Evolutionary conservation across 2,888 invertebrate genomes (phyloP).

Genomic region (Drosophila kuntzei): DNA sequence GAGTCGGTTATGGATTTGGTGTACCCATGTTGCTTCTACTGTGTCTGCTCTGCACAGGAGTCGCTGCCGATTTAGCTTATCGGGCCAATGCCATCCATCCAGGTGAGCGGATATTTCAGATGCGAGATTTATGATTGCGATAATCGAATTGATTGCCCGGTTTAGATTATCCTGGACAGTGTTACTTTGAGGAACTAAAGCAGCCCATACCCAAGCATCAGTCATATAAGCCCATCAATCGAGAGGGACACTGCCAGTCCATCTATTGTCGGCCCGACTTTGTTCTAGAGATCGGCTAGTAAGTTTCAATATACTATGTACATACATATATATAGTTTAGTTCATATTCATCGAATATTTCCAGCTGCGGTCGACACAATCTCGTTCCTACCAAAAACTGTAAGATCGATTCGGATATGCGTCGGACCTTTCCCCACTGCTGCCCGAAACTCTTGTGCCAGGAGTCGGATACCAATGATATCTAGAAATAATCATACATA

Average conservation of each 20-base stretch:
- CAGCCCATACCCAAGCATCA: slow-evolving; percentile 81
- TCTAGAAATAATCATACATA: slow-evolving; percentile 49
- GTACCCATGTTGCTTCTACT: slow-evolving; percentile 45
- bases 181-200: slow-evolving; percentile 79
- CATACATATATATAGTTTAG: background rate
- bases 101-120: slow-evolving; percentile 56
- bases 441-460: slow-evolving; percentile 78
- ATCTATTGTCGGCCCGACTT: slow-evolving; percentile 78
- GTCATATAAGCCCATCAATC: slow-evolving; percentile 80
- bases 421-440: slow-evolving; percentile 75
- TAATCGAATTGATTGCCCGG: background rate
- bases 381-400: slow-evolving; percentile 74
- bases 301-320: slow-evolving; percentile 21
- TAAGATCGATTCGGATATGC: slow-evolving; percentile 75
- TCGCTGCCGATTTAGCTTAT: slow-evolving; percentile 72
- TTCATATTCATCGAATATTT: background rate
- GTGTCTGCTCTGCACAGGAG: slow-evolving; percentile 34
- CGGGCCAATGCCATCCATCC: slow-evolving; percentile 80
- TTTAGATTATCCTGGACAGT: slow-evolving; percentile 79
- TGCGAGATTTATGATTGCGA: no score
- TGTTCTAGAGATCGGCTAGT: slow-evolving; percentile 77
- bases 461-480: slow-evolving; percentile 72
- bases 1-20: slow-evolving; percentile 10
- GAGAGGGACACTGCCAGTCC: slow-evolving; percentile 75
- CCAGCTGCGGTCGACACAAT: slow-evolving; percentile 81